These are phyloP conservation scores for Coccyzus lansbergi DNA, from an alignment of 2,797 vertebrate species.

Conservation along the genomic window DNA sequence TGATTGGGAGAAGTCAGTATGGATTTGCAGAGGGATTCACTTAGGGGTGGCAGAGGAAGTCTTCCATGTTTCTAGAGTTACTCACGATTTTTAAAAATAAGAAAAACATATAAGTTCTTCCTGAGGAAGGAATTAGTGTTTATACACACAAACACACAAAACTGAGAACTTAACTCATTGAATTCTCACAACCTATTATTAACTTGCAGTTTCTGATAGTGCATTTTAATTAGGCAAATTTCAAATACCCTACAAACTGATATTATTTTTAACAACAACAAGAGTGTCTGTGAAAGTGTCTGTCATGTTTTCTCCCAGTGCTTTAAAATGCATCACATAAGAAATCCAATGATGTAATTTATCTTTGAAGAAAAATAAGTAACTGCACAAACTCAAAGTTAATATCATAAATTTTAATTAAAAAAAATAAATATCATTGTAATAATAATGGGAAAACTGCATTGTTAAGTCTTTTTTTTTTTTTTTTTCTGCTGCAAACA, in stretches of 20 bases:
- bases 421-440: constrained; percentile 21
- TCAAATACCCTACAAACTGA: not conserved
- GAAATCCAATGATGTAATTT: not conserved
- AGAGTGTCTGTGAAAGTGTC: not conserved
- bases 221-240: not conserved
- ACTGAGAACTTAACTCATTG: not conserved
- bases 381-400: not conserved
- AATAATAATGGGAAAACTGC: not conserved
- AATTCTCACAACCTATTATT: not conserved
- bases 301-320: not conserved
- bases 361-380: not conserved
- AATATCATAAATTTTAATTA: constrained; percentile 12
- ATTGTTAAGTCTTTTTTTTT: not conserved
- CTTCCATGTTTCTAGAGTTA: not conserved
- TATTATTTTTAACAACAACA: not conserved
- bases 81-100: not conserved
- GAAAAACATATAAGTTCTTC: not conserved
- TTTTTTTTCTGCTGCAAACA: not conserved
- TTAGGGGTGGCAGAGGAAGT: not conserved
- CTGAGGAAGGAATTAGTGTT: not conserved
- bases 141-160: not conserved
- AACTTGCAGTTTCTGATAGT: not conserved
- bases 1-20: not conserved
- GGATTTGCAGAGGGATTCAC: not conserved
- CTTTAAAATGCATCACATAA: not conserved